Conservation (phyloP, 2,113 vertebrate species). For the Dicaeum eximium region DNA sequence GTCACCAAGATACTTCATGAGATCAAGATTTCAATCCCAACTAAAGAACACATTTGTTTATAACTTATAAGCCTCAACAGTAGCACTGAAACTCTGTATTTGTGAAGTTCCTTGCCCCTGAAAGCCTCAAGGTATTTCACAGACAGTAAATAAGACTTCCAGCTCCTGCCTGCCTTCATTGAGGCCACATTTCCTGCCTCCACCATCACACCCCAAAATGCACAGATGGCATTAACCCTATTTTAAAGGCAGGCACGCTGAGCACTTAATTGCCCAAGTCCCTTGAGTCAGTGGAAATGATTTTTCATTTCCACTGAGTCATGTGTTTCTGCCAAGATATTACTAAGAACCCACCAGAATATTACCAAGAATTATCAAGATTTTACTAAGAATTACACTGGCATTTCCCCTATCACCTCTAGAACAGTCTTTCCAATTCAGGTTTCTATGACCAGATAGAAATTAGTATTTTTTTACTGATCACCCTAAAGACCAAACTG, state of each 20-base stretch:
- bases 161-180: not conserved
- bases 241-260: not conserved
- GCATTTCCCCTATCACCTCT: not conserved
- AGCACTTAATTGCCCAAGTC: not conserved
- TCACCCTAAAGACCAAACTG: not conserved
- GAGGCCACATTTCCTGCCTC: not conserved
- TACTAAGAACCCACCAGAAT: slow-evolving; percentile 3
- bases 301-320: slow-evolving; percentile 30
- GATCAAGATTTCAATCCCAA: not conserved
- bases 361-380: not conserved
- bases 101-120: not conserved
- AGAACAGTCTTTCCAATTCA: not conserved
- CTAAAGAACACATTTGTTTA: not conserved
- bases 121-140: not conserved
- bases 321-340: not conserved
- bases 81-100: not conserved
- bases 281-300: not conserved
- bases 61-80: not conserved
- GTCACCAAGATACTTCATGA: not conserved
- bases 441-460: not conserved
- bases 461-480: not conserved
- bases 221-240: not conserved
- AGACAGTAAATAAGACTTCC: not conserved
- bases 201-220: not conserved
- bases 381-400: not conserved